A percentile compares a stretch with the other conserved stretches of the same genome.
These are phyloP conservation scores for Cistogaster globosa DNA, from an alignment of 2,888 invertebrate species.

Conservation along the genomic window DNA sequence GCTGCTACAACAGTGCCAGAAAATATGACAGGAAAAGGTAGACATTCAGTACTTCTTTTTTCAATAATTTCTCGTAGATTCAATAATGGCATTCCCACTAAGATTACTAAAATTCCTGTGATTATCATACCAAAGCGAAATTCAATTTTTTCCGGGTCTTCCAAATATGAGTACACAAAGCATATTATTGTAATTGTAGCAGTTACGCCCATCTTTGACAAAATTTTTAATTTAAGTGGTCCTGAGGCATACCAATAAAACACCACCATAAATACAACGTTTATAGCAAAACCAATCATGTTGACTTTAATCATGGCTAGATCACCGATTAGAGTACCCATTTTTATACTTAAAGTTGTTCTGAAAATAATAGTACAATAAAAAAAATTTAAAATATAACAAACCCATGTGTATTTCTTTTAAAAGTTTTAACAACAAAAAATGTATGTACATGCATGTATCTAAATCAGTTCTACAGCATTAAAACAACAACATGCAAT, in stretches of 20 bases:
- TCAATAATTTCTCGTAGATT: slow-evolving; percentile 89
- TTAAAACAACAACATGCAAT: too few relatives aligned
- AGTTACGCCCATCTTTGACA: slow-evolving; percentile 85
- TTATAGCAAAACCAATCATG: slow-evolving; percentile 88
- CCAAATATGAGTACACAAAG: slow-evolving; percentile 86
- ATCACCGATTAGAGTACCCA: slow-evolving; percentile 89
- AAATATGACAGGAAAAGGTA: slow-evolving; percentile 94
- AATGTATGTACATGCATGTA: too few relatives aligned
- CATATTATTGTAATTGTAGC: slow-evolving; percentile 85
- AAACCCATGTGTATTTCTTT: too few relatives aligned
- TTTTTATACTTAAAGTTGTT: slow-evolving; percentile 89
- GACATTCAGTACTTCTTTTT: slow-evolving; percentile 91
- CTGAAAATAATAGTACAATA: slow-evolving; percentile 82
- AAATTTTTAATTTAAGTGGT: slow-evolving; percentile 84
- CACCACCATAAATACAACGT: slow-evolving; percentile 86
- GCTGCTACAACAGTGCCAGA: slow-evolving; percentile 89
- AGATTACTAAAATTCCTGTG: slow-evolving; percentile 84
- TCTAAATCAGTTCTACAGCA: too few relatives aligned
- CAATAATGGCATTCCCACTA: slow-evolving; percentile 89
- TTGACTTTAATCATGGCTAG: slow-evolving; percentile 91
- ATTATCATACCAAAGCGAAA: slow-evolving; percentile 88
- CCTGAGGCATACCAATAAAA: slow-evolving; percentile 87
- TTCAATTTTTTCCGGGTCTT: slow-evolving; percentile 87
- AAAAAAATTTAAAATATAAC: too few relatives aligned
- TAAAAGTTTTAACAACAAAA: too few relatives aligned